phyloP scores from a whole-genome alignment of 1,140 invertebrate species.

The Habropoda laboriosa region DNA sequence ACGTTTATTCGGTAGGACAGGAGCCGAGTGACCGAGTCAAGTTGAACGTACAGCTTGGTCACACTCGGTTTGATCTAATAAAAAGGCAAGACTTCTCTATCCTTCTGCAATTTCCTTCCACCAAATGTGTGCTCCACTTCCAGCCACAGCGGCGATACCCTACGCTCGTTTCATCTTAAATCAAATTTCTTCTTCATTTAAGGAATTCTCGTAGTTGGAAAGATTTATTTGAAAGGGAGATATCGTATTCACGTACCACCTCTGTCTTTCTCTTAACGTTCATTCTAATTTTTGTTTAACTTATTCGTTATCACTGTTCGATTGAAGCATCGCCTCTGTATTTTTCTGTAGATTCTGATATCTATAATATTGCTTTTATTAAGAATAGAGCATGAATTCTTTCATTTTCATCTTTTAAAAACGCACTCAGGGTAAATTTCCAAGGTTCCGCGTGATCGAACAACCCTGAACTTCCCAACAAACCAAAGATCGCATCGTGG shows the following conservation, averaged over 20 bases:
- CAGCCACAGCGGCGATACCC: neutral
- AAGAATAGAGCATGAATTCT: too few species aligned
- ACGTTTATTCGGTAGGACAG: constrained; percentile 77
- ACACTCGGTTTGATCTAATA: constrained; percentile 77
- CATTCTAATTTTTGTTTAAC: too few species aligned
- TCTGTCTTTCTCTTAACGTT: neutral
- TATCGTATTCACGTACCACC: neutral
- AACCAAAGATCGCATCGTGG: neutral
- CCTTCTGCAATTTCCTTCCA: constrained; percentile 53
- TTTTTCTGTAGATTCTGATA: too few species aligned
- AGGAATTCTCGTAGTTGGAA: neutral
- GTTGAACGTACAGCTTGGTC: constrained; percentile 75
- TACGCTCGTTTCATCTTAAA: neutral
- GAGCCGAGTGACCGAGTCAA: constrained; percentile 79
- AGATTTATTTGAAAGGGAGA: too few species aligned
- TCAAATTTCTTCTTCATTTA: neutral
- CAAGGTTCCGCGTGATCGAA: neutral
- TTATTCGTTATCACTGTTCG: too few species aligned
- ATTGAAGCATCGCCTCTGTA: too few species aligned
- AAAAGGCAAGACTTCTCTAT: constrained; percentile 66
- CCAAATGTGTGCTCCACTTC: neutral
- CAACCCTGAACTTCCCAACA: too few species aligned
- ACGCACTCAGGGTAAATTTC: neutral
- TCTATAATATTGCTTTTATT: too few species aligned
- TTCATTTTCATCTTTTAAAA: too few species aligned